Conservation (phyloP, 2,888 invertebrate genomes). For the Brachypalpus laphriformis region DNA sequence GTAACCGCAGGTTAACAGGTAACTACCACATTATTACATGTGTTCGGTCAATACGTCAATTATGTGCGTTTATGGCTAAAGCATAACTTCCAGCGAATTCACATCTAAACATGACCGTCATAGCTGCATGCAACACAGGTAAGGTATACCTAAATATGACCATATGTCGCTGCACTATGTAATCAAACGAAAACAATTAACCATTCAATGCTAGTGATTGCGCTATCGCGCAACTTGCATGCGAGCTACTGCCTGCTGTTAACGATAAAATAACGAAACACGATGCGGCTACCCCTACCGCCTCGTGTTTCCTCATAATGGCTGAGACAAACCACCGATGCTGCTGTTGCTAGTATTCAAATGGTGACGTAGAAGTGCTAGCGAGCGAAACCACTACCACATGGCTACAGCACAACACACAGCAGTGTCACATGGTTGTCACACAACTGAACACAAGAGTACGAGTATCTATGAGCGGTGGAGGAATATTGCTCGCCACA, state of each 20-base stretch:
- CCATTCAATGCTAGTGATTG: conserved; percentile 60
- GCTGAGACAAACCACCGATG: conserved; percentile 2
- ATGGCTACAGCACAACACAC: too few relatives aligned
- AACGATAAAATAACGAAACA: conserved; percentile 41
- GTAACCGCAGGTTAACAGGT: conserved; percentile 18
- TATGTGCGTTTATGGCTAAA: conserved; percentile 53
- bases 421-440: conserved; percentile 61
- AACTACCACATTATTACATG: conserved; percentile 45
- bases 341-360: conserved; percentile 17
- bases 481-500: conserved; percentile 32
- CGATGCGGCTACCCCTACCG: conserved; percentile 23
- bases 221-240: conserved; percentile 49
- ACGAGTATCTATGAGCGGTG: conserved; percentile 11
- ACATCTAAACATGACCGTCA: conserved; percentile 28
- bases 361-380: conserved; percentile 35
- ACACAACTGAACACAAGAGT: conserved; percentile 19
- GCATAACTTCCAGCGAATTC: conserved; percentile 41
- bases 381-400: conserved; percentile 34
- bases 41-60: conserved; percentile 45
- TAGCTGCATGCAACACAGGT: neutral
- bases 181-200: conserved; percentile 62
- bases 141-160: neutral
- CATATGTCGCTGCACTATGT: conserved; percentile 8
- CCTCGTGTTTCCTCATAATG: conserved; percentile 7
- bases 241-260: conserved; percentile 49